Conservation (phyloP, 2,113 vertebrate genomes). For the Archilochus colubris region DNA sequence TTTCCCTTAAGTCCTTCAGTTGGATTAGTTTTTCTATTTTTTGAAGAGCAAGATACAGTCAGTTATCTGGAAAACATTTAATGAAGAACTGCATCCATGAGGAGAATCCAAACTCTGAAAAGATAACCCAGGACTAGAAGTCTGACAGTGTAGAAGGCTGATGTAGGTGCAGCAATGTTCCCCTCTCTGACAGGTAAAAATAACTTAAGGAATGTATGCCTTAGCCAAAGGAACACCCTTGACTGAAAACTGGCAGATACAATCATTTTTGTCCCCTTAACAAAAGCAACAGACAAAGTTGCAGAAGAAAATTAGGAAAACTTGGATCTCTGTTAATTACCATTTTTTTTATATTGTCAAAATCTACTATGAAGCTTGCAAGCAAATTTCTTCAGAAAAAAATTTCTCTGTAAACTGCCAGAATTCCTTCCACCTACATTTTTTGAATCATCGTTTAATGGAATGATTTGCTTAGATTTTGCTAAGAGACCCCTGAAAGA, state of each 20-base stretch:
- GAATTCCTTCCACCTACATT: background rate
- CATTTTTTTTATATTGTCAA: background rate
- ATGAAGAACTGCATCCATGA: background rate
- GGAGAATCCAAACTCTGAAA: background rate
- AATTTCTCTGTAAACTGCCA: background rate
- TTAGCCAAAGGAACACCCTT: background rate
- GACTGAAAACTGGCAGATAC: background rate
- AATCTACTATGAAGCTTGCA: background rate
- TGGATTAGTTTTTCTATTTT: background rate
- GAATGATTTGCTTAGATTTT: background rate
- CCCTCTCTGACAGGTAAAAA: background rate
- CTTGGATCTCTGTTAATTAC: background rate
- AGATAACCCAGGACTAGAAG: background rate
- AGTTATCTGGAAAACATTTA: background rate
- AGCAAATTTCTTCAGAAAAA: background rate
- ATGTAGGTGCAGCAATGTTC: background rate
- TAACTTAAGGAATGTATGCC: background rate
- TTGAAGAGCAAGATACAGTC: background rate
- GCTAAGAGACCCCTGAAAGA: background rate
- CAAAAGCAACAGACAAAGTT: background rate
- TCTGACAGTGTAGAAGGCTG: background rate
- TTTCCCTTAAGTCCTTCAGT: background rate
- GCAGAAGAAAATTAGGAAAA: background rate
- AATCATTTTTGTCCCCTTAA: background rate
- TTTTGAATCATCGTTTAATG: background rate